phyloP scores from a whole-genome alignment of 1,140 invertebrate genomes.

The Brachionus asplanchnoidis region DNA sequence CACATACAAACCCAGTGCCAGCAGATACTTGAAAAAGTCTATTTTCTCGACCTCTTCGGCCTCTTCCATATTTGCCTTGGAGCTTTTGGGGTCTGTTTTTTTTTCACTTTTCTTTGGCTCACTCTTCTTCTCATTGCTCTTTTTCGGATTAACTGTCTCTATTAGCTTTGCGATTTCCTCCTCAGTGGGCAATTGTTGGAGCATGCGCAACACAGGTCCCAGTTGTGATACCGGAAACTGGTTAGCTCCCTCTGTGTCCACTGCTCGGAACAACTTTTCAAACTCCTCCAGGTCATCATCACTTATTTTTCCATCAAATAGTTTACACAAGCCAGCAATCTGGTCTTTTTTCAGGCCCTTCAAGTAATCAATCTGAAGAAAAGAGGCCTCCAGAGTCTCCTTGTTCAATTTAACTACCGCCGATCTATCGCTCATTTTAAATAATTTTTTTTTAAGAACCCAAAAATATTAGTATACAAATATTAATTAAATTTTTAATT shows the following conservation, averaged over 20 bases:
- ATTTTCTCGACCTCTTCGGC: conserved; percentile 27
- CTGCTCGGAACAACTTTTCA: neutral
- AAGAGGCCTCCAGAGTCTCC: conserved; percentile 7
- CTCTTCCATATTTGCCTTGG: neutral
- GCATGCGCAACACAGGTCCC: neutral
- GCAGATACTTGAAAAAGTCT: conserved; percentile 28
- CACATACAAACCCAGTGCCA: neutral
- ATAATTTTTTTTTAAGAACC: neutral
- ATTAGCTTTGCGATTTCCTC: neutral
- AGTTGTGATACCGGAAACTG: conserved; percentile 27
- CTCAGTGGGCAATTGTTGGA: conserved; percentile 23
- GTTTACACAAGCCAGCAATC: conserved; percentile 4
- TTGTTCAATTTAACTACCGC: conserved; percentile 15
- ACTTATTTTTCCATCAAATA: conserved; percentile 1
- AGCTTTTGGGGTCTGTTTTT: neutral
- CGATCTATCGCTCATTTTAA: neutral
- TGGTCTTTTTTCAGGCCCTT: conserved; percentile 33
- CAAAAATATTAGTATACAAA: neutral
- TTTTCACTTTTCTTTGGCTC: conserved; percentile 22
- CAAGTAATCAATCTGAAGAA: conserved; percentile 14
- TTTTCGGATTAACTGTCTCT: conserved; percentile 31
- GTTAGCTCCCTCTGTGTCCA: conserved; percentile 7
- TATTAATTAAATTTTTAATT: neutral
- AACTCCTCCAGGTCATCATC: conserved; percentile 10
- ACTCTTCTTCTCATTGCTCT: neutral